A percentile compares a stretch with the other conserved stretches of the same genome.
Evolutionary conservation across 2,888 invertebrate genomes (phyloP).

Genomic region (Spodoptera littoralis): DNA sequence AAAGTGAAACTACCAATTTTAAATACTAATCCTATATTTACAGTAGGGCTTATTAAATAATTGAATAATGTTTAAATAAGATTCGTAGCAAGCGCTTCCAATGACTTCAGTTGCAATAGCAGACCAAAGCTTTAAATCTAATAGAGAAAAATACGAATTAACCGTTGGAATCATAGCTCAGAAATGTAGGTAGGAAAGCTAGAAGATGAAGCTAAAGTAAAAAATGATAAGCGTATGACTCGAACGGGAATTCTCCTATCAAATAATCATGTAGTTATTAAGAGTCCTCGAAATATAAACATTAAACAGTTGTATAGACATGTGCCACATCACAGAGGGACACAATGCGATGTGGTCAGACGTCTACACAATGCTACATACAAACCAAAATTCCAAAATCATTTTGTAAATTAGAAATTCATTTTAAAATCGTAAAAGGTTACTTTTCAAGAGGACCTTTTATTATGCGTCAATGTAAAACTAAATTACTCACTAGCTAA

Average conservation of each 20-base stretch:
- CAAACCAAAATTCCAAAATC: constrained; percentile 13
- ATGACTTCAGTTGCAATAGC: constrained; percentile 68
- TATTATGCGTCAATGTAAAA: constrained; percentile 27
- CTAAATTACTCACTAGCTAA: constrained; percentile 54
- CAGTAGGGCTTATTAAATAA: constrained; percentile 80
- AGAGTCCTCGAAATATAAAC: constrained; percentile 60
- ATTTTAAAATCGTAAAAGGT: constrained; percentile 1
- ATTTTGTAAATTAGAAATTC: constrained; percentile 5
- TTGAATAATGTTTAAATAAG: constrained; percentile 74
- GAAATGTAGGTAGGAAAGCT: constrained; percentile 20
- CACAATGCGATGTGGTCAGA: constrained; percentile 82
- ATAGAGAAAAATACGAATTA: constrained; percentile 53
- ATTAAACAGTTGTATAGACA: constrained; percentile 82
- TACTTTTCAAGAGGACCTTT: constrained; percentile 11
- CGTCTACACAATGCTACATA: constrained; percentile 80
- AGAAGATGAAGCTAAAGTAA: constrained; percentile 30
- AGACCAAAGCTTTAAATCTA: constrained; percentile 66
- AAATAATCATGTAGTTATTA: constrained; percentile 32
- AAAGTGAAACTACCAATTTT: constrained; percentile 84
- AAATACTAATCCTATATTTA: constrained; percentile 87
- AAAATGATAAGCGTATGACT: constrained; percentile 43
- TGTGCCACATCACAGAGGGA: constrained; percentile 82
- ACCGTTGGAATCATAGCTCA: constrained; percentile 38
- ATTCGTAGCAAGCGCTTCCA: constrained; percentile 77
- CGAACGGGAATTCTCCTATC: constrained; percentile 43